These are phyloP conservation scores for Chromobotia macracanthus DNA, from an alignment of 2,797 vertebrate species.

Conservation along the genomic window DNA sequence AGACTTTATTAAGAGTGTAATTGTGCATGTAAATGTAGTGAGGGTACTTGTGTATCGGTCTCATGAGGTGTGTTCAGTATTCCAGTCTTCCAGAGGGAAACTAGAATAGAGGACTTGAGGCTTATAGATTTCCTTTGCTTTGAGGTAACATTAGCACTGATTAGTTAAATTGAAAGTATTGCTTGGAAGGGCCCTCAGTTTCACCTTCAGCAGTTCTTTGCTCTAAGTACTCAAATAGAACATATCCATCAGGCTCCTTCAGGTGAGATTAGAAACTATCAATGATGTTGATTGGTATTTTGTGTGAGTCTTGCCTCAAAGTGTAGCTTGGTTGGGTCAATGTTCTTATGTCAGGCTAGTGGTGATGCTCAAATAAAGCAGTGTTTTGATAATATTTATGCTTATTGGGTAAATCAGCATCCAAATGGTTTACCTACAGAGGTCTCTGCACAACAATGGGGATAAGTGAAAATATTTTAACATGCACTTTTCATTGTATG, in stretches of 20 bases:
- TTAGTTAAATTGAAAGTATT: slow-evolving; percentile 39
- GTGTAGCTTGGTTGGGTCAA: neutral
- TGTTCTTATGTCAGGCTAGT: neutral
- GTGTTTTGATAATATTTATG: neutral
- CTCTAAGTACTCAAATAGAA: slow-evolving; percentile 31
- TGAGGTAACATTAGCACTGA: slow-evolving; percentile 31
- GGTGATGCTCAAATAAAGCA: neutral
- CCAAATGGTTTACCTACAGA: neutral
- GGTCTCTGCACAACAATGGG: neutral
- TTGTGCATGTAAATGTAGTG: neutral
- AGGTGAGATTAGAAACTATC: neutral
- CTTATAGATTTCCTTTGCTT: slow-evolving; percentile 31
- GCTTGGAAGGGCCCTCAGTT: slow-evolving; percentile 5
- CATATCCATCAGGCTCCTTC: slow-evolving; percentile 29
- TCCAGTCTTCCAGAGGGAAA: slow-evolving; percentile 8
- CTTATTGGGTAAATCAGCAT: neutral
- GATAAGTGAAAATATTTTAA: neutral
- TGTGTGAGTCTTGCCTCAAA: neutral
- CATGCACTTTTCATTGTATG: slow-evolving; percentile 3
- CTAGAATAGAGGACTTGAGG: slow-evolving; percentile 5
- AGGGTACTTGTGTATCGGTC: neutral
- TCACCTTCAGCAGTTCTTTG: slow-evolving; percentile 25
- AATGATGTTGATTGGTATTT: slow-evolving; percentile 5
- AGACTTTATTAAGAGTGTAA: neutral
- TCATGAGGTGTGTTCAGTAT: slow-evolving; percentile 14